These are phyloP conservation scores for Meloidogyne exigua DNA, from an alignment of 1,140 invertebrate genomes.

Conservation along the genomic window DNA sequence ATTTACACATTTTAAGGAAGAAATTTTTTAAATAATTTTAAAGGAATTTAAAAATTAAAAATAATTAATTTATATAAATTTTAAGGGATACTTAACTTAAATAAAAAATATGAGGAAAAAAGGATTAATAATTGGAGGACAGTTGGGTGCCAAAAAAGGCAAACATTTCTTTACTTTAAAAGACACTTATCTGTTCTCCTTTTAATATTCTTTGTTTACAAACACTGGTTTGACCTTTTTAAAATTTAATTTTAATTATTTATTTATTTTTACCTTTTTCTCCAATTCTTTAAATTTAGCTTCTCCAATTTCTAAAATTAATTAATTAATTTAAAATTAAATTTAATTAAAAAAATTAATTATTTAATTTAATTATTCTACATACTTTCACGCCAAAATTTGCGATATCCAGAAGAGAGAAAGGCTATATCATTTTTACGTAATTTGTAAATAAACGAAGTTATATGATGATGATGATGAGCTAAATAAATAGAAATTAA, in stretches of 20 bases:
- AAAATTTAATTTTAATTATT: neutral
- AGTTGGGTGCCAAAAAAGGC: neutral
- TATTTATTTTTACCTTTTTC: neutral
- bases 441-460: neutral
- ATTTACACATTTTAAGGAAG: too few species aligned
- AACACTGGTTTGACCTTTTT: neutral
- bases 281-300: neutral
- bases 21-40: too few species aligned
- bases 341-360: neutral
- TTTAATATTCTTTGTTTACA: neutral
- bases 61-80: too few species aligned
- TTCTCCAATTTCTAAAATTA: neutral
- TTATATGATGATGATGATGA: conserved; percentile 1
- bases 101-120: neutral
- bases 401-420: neutral
- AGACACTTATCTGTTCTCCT: neutral
- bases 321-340: neutral
- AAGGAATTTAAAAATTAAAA: too few species aligned
- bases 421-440: neutral
- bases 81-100: too few species aligned
- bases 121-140: neutral
- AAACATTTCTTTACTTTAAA: neutral
- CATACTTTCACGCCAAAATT: neutral
- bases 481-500: neutral
- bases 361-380: neutral